phyloP scores from a whole-genome alignment of 92 coral and sea anemone species.

The Palythoa caribaeorum region DNA sequence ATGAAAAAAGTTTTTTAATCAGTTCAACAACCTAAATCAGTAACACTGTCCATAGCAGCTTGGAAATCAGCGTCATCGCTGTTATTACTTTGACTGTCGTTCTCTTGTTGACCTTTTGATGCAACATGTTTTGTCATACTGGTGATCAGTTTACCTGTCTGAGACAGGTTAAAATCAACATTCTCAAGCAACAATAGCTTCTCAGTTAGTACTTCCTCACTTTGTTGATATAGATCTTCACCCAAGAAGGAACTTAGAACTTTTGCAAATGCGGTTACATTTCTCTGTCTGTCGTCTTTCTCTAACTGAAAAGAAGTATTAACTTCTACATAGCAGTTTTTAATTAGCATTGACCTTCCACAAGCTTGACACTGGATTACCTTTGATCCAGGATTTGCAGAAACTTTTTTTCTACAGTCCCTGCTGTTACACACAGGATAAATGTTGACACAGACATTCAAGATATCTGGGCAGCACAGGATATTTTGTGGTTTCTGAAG shows the following conservation, averaged over 20 bases:
- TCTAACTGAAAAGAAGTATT: constrained; percentile 38
- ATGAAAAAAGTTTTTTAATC: too few relatives aligned
- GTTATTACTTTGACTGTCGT: too few relatives aligned
- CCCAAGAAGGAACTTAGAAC: constrained; percentile 18
- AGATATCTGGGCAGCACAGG: not conserved
- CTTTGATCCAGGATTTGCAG: constrained; percentile 37
- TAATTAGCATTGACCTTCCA: constrained; percentile 35
- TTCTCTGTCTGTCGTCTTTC: not conserved
- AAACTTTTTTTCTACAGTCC: constrained; percentile 19
- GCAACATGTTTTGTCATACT: not conserved
- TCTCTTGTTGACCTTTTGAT: too few relatives aligned
- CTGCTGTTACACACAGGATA: constrained; percentile 25
- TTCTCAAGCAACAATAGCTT: constrained; percentile 23
- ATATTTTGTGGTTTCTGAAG: not conserved
- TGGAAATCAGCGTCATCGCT: too few relatives aligned
- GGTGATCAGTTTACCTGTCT: constrained; percentile 17
- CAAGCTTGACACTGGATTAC: constrained; percentile 23
- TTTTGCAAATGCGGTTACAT: constrained; percentile 19
- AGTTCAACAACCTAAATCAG: too few relatives aligned
- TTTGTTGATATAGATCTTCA: not conserved
- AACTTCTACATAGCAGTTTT: constrained; percentile 27
- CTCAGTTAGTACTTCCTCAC: constrained; percentile 18
- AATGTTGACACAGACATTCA: not conserved
- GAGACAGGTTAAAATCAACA: constrained; percentile 39
- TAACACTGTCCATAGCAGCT: too few relatives aligned